phyloP scores from a whole-genome alignment of 2,888 invertebrate genomes.

The Achlya flavicornis region DNA sequence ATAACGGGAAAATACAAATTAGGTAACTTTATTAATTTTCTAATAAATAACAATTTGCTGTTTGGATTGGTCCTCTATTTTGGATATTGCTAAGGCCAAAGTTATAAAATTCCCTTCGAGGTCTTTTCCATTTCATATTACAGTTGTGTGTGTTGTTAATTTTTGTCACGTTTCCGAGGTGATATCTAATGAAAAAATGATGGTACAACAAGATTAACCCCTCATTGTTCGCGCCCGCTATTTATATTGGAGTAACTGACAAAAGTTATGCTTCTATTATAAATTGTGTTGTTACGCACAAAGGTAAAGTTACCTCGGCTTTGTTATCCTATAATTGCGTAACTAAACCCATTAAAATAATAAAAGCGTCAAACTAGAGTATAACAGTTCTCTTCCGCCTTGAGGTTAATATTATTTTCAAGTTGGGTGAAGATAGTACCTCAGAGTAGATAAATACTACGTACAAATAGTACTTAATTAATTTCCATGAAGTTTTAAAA shows the following conservation, averaged over 20 bases:
- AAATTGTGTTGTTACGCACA: constrained; percentile 30
- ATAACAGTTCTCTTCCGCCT: constrained; percentile 30
- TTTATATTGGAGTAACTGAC: constrained; percentile 11
- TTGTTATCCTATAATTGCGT: constrained; percentile 43
- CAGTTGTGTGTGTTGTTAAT: constrained; percentile 1
- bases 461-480: too few species aligned
- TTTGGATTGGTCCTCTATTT: too few species aligned
- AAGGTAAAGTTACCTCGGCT: constrained; percentile 35
- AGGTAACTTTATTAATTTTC: too few species aligned
- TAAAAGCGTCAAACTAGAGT: constrained; percentile 43
- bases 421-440: constrained; percentile 18
- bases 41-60: too few species aligned
- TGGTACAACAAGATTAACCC: constrained; percentile 3
- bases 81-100: too few species aligned
- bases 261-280: constrained; percentile 21
- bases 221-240: constrained; percentile 10
- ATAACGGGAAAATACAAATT: too few species aligned
- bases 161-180: constrained; percentile 6
- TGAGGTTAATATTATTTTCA: constrained; percentile 27
- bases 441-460: too few species aligned
- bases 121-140: background rate
- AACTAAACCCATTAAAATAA: constrained; percentile 53
- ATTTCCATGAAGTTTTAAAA: constrained; percentile 5
- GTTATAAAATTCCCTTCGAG: too few species aligned
- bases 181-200: constrained; percentile 8